Percentiles rank a stretch among this genome's conserved stretches.
Conservation (phyloP, 2,797 vertebrate genomes). For the Eulemur rubriventer region DNA sequence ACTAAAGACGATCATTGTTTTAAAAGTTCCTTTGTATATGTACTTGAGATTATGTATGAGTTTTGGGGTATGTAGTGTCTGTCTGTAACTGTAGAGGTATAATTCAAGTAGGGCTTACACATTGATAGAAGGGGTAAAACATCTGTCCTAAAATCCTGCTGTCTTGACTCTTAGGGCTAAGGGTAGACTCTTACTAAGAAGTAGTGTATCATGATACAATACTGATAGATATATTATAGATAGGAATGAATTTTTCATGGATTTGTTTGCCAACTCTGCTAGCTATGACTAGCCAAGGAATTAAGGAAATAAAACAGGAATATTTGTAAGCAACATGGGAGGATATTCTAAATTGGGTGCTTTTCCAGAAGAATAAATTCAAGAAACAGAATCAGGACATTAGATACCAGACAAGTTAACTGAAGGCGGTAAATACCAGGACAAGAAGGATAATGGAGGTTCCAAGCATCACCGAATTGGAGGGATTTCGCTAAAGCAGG, state of each 20-base stretch:
- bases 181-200: neutral
- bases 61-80: neutral
- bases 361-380: neutral
- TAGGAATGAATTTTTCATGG: neutral
- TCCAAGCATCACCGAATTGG: neutral
- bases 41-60: neutral
- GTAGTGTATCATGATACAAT: neutral
- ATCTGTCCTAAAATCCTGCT: neutral
- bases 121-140: neutral
- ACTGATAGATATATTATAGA: neutral
- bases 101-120: neutral
- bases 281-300: neutral
- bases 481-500: neutral
- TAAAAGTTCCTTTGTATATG: neutral
- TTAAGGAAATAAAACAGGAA: neutral
- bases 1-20: neutral
- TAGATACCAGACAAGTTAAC: neutral
- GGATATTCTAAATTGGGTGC: neutral
- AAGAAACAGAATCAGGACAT: neutral
- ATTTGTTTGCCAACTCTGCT: neutral
- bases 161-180: neutral
- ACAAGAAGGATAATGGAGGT: neutral
- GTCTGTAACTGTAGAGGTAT: accelerated
- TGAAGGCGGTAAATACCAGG: neutral
- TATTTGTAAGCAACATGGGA: neutral